Percentiles rank a stretch among this genome's conserved stretches.
Evolutionary conservation across 2,797 vertebrate genomes (phyloP).

Genomic region (Tenualosa thibaudeaui): DNA sequence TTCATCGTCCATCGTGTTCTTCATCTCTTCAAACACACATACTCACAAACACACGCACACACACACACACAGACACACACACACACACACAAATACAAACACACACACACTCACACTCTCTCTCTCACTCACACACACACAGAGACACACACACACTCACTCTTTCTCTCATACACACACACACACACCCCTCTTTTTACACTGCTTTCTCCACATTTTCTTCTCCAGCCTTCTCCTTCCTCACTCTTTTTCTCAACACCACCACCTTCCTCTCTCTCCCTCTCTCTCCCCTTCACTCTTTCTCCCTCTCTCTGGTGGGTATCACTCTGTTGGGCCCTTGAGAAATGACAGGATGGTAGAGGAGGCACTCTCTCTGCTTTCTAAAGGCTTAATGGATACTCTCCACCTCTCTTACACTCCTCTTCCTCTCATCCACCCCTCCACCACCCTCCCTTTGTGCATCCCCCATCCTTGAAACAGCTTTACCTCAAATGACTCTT

Average conservation of each 20-base stretch:
- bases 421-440: not conserved
- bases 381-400: not conserved
- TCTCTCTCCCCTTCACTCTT: not conserved
- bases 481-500: not conserved
- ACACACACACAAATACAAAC: too few species aligned
- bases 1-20: conserved; percentile 4
- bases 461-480: not conserved
- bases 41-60: conserved; percentile 21
- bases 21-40: not conserved
- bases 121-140: not conserved
- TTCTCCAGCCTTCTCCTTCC: not conserved
- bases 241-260: not conserved
- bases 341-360: conserved; percentile 2
- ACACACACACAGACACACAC: not conserved
- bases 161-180: not conserved
- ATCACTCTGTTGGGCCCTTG: not conserved
- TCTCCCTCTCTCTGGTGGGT: conserved; percentile 27
- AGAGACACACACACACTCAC: not conserved
- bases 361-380: conserved; percentile 22
- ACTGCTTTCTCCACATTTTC: not conserved
- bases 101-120: too few species aligned
- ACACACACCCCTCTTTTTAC: too few species aligned
- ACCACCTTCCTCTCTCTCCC: not conserved
- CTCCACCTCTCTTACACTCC: not conserved
- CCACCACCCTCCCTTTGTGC: not conserved